Evolutionary conservation across 2,888 invertebrate genomes (phyloP), one percentile per base, ranked within the genome.

Genomic region (Amblyjoppa proteus): DNA sequence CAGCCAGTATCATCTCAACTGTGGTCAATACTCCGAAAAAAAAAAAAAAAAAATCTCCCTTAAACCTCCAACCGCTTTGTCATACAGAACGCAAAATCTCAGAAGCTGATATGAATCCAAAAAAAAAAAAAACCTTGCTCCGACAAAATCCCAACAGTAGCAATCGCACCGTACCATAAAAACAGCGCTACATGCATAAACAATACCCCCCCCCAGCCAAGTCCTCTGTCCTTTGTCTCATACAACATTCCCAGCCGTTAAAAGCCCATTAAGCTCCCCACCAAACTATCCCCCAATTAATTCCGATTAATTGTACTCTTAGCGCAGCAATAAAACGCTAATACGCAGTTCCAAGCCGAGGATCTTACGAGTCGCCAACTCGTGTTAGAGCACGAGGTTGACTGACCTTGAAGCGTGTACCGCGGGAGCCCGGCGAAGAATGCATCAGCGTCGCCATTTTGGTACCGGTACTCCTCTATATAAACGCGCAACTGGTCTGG

Each of bases 391-490:
- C 31, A 13, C 61, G 28, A 16, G 61, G 41, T 41, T 31, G 28
- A 28, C 45, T 34, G 49, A 75, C 75, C 75, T 75, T 75, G 75
- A 75, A 31, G 61, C 64, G 25, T 7, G 28, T 58, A 61, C 49
- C 64, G 64, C 75, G 20, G 20, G 20, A 49, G 51, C 75, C n/a
- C 64, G 41, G 31, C 31, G 75, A 75, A 75, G 64, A 75, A 75
- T 64, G 64, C 75, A 75, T 75, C 51, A 34, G 75, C 64, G 49
- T 49, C 86, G 86, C 88, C 88, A 88, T 88, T 88, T 88, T 88
- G 88, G 87, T 88, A 87, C 58, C 75, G 61, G 34, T 41, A 41
- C 34, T 34, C 20, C 61, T 49, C 61, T 49, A 34, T 20, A 31
- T 31, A 28, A 11, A 31, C 34, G 31, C 49, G n/a, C 49, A 66